phyloP scores from a whole-genome alignment of 2,888 invertebrate genomes.

The Escarpia spicata region DNA sequence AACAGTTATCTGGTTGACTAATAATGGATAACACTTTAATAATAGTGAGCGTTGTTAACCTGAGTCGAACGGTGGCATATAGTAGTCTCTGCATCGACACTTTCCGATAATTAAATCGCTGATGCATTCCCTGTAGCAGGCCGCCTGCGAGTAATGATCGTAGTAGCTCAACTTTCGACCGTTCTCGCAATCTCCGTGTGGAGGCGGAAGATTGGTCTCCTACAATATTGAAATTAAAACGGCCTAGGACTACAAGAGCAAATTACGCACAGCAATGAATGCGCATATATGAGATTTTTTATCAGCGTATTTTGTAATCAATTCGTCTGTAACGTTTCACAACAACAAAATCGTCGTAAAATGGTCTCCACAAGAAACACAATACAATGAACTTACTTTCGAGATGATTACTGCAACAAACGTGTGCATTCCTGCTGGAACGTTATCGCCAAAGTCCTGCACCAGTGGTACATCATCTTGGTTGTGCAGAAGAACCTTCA shows the following conservation, averaged over 20 bases:
- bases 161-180: constrained; percentile 24
- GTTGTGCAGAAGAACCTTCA: constrained; percentile 34
- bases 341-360: not conserved
- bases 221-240: constrained; percentile 1
- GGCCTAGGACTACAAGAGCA: no score
- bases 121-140: constrained; percentile 33
- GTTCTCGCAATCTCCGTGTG: constrained; percentile 35
- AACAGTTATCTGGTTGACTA: no score
- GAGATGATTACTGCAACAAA: not conserved
- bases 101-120: not conserved
- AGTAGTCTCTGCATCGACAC: constrained; percentile 32
- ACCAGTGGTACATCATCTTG: constrained; percentile 32
- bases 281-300: not conserved
- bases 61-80: constrained; percentile 14
- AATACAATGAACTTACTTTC: not conserved
- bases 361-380: no score
- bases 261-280: not conserved
- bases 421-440: constrained; percentile 32
- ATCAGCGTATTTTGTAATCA: not conserved
- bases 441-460: constrained; percentile 27
- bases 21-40: not conserved
- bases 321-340: not conserved
- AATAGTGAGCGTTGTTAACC: not conserved
- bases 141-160: constrained; percentile 28
- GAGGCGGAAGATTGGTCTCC: constrained; percentile 30